Evolutionary conservation across 2,797 vertebrate species (phyloP).

Genomic region (Tinamus major): DNA sequence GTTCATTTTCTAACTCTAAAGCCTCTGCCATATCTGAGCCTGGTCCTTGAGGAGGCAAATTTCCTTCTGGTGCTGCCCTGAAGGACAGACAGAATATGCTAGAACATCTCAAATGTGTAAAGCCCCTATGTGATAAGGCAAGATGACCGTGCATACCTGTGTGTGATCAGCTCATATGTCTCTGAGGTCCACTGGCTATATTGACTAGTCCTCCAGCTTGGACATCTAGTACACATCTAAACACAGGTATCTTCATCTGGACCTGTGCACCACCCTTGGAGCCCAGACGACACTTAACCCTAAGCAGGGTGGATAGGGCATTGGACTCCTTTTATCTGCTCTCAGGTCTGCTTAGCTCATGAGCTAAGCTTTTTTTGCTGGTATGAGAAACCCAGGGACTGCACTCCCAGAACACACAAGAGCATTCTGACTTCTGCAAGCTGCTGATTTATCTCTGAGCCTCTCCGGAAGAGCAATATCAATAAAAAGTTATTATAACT

Average conservation of each 20-base stretch:
- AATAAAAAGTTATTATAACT: conserved; percentile 70
- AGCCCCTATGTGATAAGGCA: too few relatives aligned
- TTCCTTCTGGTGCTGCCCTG: too few relatives aligned
- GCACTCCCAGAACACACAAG: not conserved
- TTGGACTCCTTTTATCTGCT: not conserved
- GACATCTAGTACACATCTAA: not conserved
- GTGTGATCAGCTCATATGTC: too few relatives aligned
- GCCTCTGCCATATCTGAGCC: too few relatives aligned
- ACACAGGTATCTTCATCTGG: not conserved
- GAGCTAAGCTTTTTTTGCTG: not conserved
- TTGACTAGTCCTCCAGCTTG: too few relatives aligned
- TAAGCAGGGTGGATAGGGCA: not conserved
- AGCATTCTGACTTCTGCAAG: conserved; percentile 22
- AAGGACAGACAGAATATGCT: too few relatives aligned
- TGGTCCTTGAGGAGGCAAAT: too few relatives aligned
- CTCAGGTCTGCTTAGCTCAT: not conserved
- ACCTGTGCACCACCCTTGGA: not conserved
- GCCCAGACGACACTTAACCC: not conserved
- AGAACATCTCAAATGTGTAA: too few relatives aligned
- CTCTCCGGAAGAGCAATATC: conserved; percentile 44
- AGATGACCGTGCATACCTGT: too few relatives aligned
- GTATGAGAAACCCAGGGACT: not conserved
- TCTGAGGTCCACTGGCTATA: too few relatives aligned
- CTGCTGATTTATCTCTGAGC: conserved; percentile 37
- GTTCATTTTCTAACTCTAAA: not conserved